Evolutionary conservation across 2,888 invertebrate species (phyloP), one percentile per base, ranked within the genome.

Genomic region (Apoderus coryli): DNA sequence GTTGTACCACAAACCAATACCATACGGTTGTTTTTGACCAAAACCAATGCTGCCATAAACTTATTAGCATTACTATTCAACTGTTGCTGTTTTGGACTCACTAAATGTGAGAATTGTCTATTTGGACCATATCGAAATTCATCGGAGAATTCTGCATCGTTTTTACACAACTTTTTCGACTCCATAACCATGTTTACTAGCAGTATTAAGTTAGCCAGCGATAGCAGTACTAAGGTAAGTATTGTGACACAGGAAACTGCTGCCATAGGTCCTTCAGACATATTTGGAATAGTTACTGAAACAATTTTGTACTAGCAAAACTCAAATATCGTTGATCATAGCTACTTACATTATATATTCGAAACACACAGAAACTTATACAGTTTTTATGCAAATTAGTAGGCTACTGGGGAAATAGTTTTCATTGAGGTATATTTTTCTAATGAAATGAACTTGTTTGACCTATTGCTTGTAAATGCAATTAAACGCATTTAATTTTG

Each of bases 181-280:
- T 44, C 38, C 36, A 45, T 27, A 9, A 47, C 35, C 11, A 47
- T 33, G 9, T 36, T 31, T n/a, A 44, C 36, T 4, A 47, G 33
- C 13, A 47, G 34, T 23, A 46, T 23, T 7, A 47, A 25, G 36
- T 47, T 47, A 3, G 44, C 43, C 22, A 45, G 14, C 12, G 44
- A 44, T 13, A 47, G 39, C 5, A 46, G 38, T 9, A 46, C 27
- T 13, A 47, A 31, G 2, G 44, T 46, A 7, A 43, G 40, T 11
- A 46, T 34, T 2, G 44, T 37, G 14, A 46, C 32, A 27, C 47
- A 47, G 9, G 45, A 42, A 10, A 44, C 32, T 22, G 29, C 33
- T 16, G 35, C 27, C 32, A 43, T 34, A n/a, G n/a, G n/a, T 3
- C 31, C 9, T 13, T 26, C 26, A 4, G 26, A 26, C 26, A 26